Evolutionary conservation across 1,140 invertebrate species (phyloP).

Genomic region (Micrasema longulum): DNA sequence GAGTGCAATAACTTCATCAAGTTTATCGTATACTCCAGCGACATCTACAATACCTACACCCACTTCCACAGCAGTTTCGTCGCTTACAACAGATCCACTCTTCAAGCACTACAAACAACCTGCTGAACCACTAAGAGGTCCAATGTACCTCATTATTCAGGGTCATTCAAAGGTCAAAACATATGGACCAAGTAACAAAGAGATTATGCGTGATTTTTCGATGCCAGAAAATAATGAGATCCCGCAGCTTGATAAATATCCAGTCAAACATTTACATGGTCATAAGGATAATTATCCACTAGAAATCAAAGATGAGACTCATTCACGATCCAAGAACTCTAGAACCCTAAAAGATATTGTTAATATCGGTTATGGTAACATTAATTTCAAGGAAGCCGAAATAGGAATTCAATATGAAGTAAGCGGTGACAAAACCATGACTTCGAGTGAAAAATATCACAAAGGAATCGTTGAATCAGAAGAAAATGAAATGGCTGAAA

Average conservation of each 20-base stretch:
- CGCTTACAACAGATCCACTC: slow-evolving; percentile 67
- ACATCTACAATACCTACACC: slow-evolving; percentile 63
- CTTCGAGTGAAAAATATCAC: slow-evolving; percentile 68
- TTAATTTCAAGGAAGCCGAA: slow-evolving; percentile 69
- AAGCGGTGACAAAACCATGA: slow-evolving; percentile 62
- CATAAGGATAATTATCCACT: slow-evolving; percentile 59
- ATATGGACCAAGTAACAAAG: slow-evolving; percentile 75
- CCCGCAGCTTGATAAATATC: slow-evolving; percentile 57
- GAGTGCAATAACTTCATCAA: slow-evolving; percentile 41
- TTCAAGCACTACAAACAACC: slow-evolving; percentile 76
- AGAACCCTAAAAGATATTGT: slow-evolving; percentile 50
- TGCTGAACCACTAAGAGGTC: slow-evolving; percentile 71
- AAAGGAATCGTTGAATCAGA: slow-evolving; percentile 70
- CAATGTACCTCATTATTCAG: slow-evolving; percentile 84
- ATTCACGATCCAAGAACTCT: slow-evolving; percentile 46
- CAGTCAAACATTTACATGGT: slow-evolving; percentile 68
- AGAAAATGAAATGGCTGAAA: slow-evolving; percentile 61
- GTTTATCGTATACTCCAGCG: slow-evolving; percentile 56
- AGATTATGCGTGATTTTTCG: slow-evolving; percentile 57
- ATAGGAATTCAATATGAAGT: slow-evolving; percentile 69
- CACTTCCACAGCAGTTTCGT: slow-evolving; percentile 59
- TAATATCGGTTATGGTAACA: slow-evolving; percentile 59
- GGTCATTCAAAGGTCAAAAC: slow-evolving; percentile 87
- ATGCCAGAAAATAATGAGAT: slow-evolving; percentile 70
- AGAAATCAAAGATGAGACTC: slow-evolving; percentile 54